Evolutionary conservation across 2,888 invertebrate species (phyloP).

Genomic region (Athetis lepigone): DNA sequence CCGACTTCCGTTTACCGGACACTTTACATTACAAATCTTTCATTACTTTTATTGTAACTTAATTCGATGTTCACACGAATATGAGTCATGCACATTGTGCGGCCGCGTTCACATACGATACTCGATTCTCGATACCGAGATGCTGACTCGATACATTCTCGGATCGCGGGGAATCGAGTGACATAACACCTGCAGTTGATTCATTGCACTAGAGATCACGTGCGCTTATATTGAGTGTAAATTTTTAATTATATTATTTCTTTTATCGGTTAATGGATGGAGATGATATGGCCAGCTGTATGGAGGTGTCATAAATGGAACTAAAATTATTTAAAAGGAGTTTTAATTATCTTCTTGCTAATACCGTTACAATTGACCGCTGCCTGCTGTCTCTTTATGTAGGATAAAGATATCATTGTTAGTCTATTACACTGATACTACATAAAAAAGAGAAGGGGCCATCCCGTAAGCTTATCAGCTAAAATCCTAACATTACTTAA

Average conservation of each 20-base stretch:
- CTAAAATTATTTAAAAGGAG: constrained; percentile 11
- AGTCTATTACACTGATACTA: no score
- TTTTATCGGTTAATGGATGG: constrained; percentile 39
- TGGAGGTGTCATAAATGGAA: constrained; percentile 1
- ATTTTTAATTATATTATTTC: constrained; percentile 42
- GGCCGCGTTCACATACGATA: constrained; percentile 73
- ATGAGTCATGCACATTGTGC: constrained; percentile 75
- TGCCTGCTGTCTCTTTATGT: not conserved
- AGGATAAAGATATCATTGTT: not conserved
- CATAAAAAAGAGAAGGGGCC: no score
- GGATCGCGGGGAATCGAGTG: constrained; percentile 73
- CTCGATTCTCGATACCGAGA: constrained; percentile 76
- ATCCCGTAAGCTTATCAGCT: no score
- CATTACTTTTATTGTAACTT: constrained; percentile 55
- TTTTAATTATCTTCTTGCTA: not conserved
- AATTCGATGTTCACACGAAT: constrained; percentile 70
- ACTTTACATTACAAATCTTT: constrained; percentile 43
- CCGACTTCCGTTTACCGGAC: constrained; percentile 50
- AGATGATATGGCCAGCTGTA: constrained; percentile 27
- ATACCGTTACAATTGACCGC: constrained; percentile 18
- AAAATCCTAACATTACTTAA: no score
- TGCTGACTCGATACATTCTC: constrained; percentile 83
- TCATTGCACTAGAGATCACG: constrained; percentile 54
- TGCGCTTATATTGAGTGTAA: constrained; percentile 32
- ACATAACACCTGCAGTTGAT: constrained; percentile 81